A percentile compares a stretch with the other conserved stretches of the same genome.
phyloP scores from a whole-genome alignment of 2,797 vertebrate species.

The Aphelocoma californica region DNA sequence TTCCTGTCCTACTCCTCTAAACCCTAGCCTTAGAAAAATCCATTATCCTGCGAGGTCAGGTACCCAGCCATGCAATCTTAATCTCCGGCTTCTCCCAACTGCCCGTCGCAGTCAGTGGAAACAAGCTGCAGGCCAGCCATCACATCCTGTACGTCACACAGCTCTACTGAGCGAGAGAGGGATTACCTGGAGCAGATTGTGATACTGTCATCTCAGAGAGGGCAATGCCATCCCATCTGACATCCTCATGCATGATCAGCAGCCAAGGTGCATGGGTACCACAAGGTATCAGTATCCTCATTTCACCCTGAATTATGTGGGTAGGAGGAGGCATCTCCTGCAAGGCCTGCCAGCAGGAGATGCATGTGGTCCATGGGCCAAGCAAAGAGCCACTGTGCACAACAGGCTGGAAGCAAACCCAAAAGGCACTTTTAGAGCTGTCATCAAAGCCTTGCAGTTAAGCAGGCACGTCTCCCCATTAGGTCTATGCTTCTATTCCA shows the following conservation, averaged over 20 bases:
- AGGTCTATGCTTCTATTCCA: neutral
- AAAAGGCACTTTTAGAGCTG: neutral
- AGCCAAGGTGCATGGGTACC: neutral
- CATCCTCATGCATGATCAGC: neutral
- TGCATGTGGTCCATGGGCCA: neutral
- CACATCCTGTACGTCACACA: rapidly evolving
- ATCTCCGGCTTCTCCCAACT: neutral
- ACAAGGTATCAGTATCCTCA: neutral
- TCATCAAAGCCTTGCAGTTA: neutral
- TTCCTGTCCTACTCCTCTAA: neutral
- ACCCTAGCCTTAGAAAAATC: neutral
- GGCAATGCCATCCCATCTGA: neutral
- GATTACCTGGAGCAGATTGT: neutral
- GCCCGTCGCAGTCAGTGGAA: neutral
- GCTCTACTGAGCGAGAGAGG: neutral
- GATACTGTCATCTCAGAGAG: neutral
- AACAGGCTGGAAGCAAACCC: neutral
- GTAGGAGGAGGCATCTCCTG: neutral
- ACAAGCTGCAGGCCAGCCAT: neutral
- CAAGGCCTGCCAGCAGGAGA: neutral
- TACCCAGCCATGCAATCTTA: neutral
- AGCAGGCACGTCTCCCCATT: neutral
- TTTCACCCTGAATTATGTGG: neutral
- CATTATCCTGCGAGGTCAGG: neutral
- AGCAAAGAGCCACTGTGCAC: neutral